Conservation (phyloP, 2,113 vertebrate species). For the Pygoscelis adeliae region DNA sequence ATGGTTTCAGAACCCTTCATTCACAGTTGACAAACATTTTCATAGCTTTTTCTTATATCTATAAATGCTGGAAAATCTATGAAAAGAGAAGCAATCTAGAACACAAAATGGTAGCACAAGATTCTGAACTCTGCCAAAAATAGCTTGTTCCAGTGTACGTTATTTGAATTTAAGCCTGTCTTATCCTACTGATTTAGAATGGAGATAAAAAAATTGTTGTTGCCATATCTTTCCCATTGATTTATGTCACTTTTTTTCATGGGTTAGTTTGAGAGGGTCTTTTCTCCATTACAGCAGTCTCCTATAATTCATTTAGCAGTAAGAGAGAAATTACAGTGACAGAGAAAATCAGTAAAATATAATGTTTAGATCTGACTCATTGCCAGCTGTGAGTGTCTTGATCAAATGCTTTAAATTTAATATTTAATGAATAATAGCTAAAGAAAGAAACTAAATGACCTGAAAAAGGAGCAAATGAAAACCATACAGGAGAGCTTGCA, state of each 20-base stretch:
- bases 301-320: not conserved
- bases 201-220: not conserved
- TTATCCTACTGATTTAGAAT: not conserved
- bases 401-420: conserved; percentile 60
- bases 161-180: not conserved
- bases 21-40: not conserved
- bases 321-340: not conserved
- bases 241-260: not conserved
- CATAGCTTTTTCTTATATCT: not conserved
- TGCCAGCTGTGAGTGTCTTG: conserved; percentile 13
- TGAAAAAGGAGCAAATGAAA: conserved; percentile 42
- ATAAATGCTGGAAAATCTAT: not conserved
- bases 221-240: not conserved
- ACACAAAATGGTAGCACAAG: not conserved
- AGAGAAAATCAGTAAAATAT: conserved; percentile 22
- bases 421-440: conserved; percentile 62
- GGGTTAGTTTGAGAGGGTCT: not conserved
- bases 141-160: not conserved
- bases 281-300: not conserved
- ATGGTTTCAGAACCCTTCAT: not conserved
- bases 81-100: not conserved
- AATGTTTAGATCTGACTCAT: conserved; percentile 47
- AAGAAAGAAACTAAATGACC: conserved; percentile 48
- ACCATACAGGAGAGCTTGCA: not conserved
- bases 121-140: not conserved